Evolutionary conservation across 35 echinoderm and acorn worm species (phyloP).

Genomic region (Strongylocentrotus purpuratus): DNA sequence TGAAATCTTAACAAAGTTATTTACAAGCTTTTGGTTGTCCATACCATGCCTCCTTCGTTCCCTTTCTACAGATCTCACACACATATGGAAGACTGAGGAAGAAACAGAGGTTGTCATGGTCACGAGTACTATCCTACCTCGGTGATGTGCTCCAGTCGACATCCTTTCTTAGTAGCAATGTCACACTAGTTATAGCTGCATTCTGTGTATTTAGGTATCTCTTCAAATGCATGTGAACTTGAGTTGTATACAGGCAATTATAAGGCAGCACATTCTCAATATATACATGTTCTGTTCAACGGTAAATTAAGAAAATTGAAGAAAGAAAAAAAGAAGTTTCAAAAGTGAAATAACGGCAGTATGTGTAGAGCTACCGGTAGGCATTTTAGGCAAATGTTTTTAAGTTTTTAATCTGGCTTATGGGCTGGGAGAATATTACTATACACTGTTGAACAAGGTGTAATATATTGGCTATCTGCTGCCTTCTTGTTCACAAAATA

Average conservation of each 20-base stretch:
- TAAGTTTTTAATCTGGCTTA: too few relatives aligned
- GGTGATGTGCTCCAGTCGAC: slow-evolving; percentile 24
- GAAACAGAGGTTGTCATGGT: not conserved
- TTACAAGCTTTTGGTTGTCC: not conserved
- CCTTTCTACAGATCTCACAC: not conserved
- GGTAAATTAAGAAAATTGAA: not conserved
- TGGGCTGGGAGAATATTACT: too few relatives aligned
- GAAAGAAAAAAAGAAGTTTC: not conserved
- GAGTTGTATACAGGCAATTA: not conserved
- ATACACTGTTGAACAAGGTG: not conserved
- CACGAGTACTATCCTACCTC: not conserved
- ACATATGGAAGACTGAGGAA: not conserved
- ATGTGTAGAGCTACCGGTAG: not conserved
- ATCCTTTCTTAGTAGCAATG: slow-evolving; percentile 35
- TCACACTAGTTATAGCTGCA: slow-evolving; percentile 41
- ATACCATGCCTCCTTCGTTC: not conserved
- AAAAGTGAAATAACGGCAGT: not conserved
- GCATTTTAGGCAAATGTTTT: too few relatives aligned
- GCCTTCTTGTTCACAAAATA: not conserved
- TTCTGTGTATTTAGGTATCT: slow-evolving; percentile 46
- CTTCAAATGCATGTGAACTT: slow-evolving; percentile 2
- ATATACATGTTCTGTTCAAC: not conserved
- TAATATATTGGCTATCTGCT: not conserved
- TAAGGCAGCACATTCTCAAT: not conserved
- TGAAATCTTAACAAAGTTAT: too few relatives aligned